These are phyloP conservation scores for Melieria picta DNA, from an alignment of 2,888 invertebrate genomes.

Conservation along the genomic window DNA sequence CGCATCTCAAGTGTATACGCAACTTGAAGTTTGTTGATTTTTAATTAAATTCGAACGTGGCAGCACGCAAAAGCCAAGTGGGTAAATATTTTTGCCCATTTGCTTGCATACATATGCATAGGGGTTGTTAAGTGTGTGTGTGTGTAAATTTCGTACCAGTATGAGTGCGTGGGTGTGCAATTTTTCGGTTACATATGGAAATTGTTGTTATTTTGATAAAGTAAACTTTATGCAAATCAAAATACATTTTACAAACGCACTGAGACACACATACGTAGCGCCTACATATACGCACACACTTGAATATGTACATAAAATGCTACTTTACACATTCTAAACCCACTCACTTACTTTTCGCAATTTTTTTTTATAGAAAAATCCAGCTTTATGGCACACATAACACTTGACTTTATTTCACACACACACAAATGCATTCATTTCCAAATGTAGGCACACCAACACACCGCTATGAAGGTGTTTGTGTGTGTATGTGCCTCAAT, in stretches of 20 bases:
- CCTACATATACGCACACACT: not conserved
- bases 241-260: not conserved
- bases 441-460: constrained; percentile 10
- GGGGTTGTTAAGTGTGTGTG: too few species aligned
- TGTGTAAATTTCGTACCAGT: too few species aligned
- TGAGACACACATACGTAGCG: not conserved
- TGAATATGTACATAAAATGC: not conserved
- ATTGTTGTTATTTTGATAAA: constrained; percentile 2
- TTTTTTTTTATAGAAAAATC: constrained; percentile 41
- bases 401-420: constrained; percentile 34
- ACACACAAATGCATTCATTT: constrained; percentile 7
- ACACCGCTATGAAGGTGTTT: constrained; percentile 13
- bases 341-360: constrained; percentile 53
- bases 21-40: constrained; percentile 5
- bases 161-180: too few species aligned
- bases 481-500: constrained; percentile 30
- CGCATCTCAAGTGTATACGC: not conserved
- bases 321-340: constrained; percentile 50
- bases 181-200: not conserved
- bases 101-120: too few species aligned
- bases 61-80: not conserved
- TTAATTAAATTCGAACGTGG: not conserved
- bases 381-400: constrained; percentile 50
- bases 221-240: constrained; percentile 52
- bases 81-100: too few species aligned